Percentiles rank a stretch among this genome's conserved stretches.
These are phyloP conservation scores for Aegotheles bennettii DNA, from an alignment of 2,113 vertebrate genomes.

Conservation along the genomic window DNA sequence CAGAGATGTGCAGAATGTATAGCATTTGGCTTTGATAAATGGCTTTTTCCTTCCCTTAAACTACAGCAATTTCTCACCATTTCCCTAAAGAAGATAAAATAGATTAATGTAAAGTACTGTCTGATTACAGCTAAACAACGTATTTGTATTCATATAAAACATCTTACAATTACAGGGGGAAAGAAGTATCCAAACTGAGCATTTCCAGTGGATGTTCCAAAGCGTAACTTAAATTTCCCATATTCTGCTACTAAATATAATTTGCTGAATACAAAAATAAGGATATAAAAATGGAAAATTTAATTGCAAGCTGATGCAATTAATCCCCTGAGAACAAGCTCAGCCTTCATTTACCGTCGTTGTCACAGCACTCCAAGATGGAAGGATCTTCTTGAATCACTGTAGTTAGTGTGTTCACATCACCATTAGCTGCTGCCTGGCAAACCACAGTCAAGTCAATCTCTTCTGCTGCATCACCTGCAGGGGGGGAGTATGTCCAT, in stretches of 20 bases:
- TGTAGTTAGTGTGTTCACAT: slow-evolving; percentile 82
- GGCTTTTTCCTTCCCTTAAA: neutral
- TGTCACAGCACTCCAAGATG: slow-evolving; percentile 85
- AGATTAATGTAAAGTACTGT: neutral
- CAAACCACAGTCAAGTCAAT: slow-evolving; percentile 81
- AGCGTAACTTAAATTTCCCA: neutral
- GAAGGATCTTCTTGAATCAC: slow-evolving; percentile 87
- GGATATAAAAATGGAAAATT: neutral
- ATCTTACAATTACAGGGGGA: neutral
- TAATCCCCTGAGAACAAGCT: neutral
- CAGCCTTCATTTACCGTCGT: slow-evolving; percentile 74
- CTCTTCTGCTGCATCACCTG: slow-evolving; percentile 83
- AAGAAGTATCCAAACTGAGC: neutral
- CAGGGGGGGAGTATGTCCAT: neutral
- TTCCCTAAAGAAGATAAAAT: neutral
- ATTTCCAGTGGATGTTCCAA: neutral
- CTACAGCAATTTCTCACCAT: neutral
- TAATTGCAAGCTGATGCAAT: neutral
- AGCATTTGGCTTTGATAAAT: neutral
- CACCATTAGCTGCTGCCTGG: slow-evolving; percentile 84
- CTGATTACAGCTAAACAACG: neutral
- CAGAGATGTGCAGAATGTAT: neutral
- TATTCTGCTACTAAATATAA: neutral
- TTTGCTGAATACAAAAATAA: neutral
- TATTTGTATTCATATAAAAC: neutral